These are phyloP conservation scores for Lissonota sp. DNA, from an alignment of 2,888 invertebrate species.

Conservation along the genomic window DNA sequence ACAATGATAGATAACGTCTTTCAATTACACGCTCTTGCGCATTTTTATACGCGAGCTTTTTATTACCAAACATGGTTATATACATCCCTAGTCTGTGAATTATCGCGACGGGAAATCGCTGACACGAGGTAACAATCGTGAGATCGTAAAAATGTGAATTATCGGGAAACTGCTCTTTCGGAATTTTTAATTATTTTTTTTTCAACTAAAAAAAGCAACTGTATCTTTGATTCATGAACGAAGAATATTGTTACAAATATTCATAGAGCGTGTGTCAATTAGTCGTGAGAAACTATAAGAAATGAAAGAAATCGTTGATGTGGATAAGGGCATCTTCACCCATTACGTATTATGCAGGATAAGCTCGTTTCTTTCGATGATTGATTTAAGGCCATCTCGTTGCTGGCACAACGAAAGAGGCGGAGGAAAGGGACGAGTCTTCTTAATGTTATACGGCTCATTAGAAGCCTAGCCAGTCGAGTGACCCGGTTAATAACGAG, in stretches of 20 bases:
- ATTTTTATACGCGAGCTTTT: not conserved
- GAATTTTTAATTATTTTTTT: too few species aligned
- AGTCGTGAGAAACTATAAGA: too few species aligned
- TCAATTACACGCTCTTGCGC: not conserved
- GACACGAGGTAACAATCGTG: conserved; percentile 35
- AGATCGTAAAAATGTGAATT: conserved; percentile 30
- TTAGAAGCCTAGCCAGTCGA: conserved; percentile 71
- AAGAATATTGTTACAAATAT: too few species aligned
- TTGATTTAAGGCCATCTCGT: too few species aligned
- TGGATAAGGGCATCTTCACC: too few species aligned
- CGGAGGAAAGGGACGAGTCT: conserved; percentile 15
- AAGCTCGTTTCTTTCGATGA: too few species aligned
- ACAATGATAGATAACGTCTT: conserved; percentile 20
- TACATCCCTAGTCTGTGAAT: not conserved
- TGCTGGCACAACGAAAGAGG: too few species aligned
- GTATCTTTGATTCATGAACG: too few species aligned
- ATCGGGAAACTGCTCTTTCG: not conserved
- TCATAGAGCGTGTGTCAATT: too few species aligned
- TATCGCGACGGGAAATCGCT: not conserved
- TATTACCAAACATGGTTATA: conserved; percentile 7
- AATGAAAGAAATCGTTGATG: too few species aligned
- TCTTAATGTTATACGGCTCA: conserved; percentile 65
- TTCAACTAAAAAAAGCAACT: too few species aligned
- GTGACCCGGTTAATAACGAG: conserved; percentile 79
- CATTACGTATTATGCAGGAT: too few species aligned